Conservation (phyloP, 2,113 vertebrate species). For the Orientallactaga bullata region DNA sequence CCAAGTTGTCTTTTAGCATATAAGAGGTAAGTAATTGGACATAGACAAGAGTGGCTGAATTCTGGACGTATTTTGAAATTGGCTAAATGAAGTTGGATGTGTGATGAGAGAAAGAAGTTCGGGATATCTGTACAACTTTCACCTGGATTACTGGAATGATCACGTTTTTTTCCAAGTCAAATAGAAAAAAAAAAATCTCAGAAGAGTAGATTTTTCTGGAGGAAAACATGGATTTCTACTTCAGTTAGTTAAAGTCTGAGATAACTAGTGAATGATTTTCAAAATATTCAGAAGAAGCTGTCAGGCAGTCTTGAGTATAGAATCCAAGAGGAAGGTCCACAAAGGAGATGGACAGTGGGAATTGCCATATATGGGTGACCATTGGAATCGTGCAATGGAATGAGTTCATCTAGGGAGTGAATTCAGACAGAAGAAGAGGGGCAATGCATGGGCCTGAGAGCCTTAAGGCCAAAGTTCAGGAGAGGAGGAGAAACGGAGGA, state of each 20-base stretch:
- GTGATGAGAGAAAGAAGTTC: neutral
- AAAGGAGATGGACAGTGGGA: neutral
- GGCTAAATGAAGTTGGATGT: neutral
- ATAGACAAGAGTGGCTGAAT: neutral
- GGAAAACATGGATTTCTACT: neutral
- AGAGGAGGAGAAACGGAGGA: neutral
- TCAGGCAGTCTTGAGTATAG: neutral
- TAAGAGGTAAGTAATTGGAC: neutral
- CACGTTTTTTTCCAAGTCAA: slow-evolving; percentile 30
- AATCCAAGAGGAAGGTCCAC: neutral
- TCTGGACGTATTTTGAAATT: slow-evolving; percentile 47
- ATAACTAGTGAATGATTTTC: too few relatives aligned
- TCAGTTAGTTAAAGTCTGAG: slow-evolving; percentile 28
- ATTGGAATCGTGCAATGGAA: neutral
- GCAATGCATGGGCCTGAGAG: neutral
- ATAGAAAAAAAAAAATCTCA: neutral
- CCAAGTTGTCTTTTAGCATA: neutral
- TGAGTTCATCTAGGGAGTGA: neutral
- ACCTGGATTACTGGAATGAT: neutral
- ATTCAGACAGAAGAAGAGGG: neutral
- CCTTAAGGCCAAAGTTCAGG: neutral
- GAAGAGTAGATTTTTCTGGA: neutral
- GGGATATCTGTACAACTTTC: neutral
- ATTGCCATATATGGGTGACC: neutral
- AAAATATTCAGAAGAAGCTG: neutral